These are phyloP conservation scores for Anoplolepis gracilipes DNA, from an alignment of 1,140 invertebrate genomes.

Conservation along the genomic window DNA sequence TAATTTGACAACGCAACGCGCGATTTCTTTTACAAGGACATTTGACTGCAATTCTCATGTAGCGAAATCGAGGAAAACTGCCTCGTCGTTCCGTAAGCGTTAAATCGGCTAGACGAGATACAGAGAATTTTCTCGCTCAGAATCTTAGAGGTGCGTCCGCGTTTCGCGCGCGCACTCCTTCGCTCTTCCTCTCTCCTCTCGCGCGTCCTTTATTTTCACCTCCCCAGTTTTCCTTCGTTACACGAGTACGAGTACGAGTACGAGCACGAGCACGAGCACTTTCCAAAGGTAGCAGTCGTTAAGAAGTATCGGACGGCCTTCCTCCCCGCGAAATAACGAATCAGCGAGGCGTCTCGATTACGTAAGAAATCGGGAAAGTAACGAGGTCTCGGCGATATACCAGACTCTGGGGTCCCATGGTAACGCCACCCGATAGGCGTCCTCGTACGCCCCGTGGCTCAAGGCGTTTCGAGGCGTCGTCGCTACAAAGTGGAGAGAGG, in stretches of 20 bases:
- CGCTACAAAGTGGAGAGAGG: constrained; percentile 65
- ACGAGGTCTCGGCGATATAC: constrained; percentile 63
- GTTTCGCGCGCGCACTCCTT: background rate
- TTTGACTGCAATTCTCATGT: background rate
- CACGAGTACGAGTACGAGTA: too few relatives aligned
- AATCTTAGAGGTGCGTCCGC: background rate
- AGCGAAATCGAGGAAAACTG: background rate
- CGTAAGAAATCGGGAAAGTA: constrained; percentile 67
- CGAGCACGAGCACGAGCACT: too few relatives aligned
- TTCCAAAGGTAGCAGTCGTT: constrained; percentile 42
- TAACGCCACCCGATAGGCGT: constrained; percentile 67
- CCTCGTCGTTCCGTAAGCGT: constrained; percentile 4
- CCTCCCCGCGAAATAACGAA: constrained; percentile 53
- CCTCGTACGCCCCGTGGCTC: constrained; percentile 39
- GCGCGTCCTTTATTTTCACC: constrained; percentile 10
- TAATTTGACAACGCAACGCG: background rate
- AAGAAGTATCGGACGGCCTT: constrained; percentile 48
- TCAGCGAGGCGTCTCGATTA: constrained; percentile 63
- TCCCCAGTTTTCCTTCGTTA: constrained; percentile 36
- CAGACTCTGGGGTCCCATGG: constrained; percentile 71
- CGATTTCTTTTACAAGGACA: background rate
- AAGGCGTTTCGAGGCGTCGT: constrained; percentile 48
- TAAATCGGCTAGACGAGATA: constrained; percentile 23
- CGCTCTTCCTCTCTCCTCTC: background rate
- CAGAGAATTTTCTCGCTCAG: constrained; percentile 41